Evolutionary conservation across 2,888 invertebrate species (phyloP).

Genomic region (Mesopsocus fuscifrons): DNA sequence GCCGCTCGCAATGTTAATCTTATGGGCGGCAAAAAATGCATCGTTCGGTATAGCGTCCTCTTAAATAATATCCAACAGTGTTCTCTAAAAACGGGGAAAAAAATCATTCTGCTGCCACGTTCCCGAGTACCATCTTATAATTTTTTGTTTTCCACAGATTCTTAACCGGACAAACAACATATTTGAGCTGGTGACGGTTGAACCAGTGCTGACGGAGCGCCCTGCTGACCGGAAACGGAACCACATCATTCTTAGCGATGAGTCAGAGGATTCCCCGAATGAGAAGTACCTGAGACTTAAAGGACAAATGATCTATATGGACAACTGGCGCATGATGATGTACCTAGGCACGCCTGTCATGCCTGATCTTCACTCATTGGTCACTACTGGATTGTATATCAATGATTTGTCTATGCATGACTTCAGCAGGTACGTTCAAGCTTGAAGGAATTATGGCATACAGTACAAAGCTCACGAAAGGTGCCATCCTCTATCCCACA

Average conservation of each 20-base stretch:
- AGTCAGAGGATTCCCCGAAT: constrained; percentile 39
- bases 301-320: constrained; percentile 99
- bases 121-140: too few species aligned
- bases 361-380: constrained; percentile 83
- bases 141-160: constrained; percentile 38
- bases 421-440: constrained; percentile 77
- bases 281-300: constrained; percentile 63
- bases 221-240: constrained; percentile 34
- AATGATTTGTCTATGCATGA: constrained; percentile 99
- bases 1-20: neutral
- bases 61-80: too few species aligned
- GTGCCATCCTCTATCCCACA: too few species aligned
- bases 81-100: too few species aligned
- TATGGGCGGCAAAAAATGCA: too few species aligned
- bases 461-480: neutral
- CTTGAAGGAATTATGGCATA: too few species aligned
- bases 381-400: constrained; percentile 85
- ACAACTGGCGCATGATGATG: constrained; percentile 95
- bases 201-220: constrained; percentile 53
- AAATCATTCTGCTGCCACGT: too few species aligned
- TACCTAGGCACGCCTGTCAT: constrained; percentile 92
- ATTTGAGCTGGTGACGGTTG: constrained; percentile 82
- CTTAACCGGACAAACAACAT: constrained; percentile 90
- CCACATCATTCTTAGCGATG: constrained; percentile 35
- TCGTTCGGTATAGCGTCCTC: too few species aligned